A percentile compares a stretch with the other conserved stretches of the same genome.
Evolutionary conservation across 2,113 vertebrate genomes (phyloP).

Genomic region (Eretmochelys imbricata): DNA sequence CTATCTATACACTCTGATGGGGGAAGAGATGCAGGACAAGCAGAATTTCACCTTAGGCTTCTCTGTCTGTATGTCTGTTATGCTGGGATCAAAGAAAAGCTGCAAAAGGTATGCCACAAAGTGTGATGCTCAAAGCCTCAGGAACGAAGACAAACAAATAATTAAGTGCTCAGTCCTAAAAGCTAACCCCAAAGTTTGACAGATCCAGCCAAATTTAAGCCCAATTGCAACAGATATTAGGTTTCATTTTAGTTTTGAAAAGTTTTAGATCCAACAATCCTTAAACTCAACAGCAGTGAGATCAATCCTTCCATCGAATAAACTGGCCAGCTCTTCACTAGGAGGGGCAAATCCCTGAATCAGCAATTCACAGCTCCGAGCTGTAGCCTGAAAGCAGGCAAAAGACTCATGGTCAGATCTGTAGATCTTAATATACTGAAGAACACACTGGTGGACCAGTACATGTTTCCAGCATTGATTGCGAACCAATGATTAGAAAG

Average conservation of each 20-base stretch:
- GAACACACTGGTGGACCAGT: neutral
- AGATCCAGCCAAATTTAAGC: neutral
- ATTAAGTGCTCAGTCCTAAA: neutral
- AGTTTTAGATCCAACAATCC: neutral
- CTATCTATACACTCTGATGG: neutral
- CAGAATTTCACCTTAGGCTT: neutral
- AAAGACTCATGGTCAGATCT: neutral
- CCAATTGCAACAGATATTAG: neutral
- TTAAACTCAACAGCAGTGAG: neutral
- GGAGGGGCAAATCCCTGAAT: neutral
- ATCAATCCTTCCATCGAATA: neutral
- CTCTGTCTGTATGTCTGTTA: neutral
- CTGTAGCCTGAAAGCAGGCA: neutral
- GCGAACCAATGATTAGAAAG: neutral
- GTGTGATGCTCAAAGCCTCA: neutral
- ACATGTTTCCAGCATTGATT: neutral
- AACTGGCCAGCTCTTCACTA: neutral
- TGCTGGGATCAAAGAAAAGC: neutral
- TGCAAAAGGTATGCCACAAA: neutral
- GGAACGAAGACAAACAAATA: neutral
- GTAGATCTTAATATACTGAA: neutral
- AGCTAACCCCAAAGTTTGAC: neutral
- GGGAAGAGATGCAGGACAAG: neutral
- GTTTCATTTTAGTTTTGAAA: neutral
- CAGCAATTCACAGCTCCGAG: neutral